Evolutionary conservation across 2,888 invertebrate species (phyloP).

Genomic region (Octonoba sinensis): DNA sequence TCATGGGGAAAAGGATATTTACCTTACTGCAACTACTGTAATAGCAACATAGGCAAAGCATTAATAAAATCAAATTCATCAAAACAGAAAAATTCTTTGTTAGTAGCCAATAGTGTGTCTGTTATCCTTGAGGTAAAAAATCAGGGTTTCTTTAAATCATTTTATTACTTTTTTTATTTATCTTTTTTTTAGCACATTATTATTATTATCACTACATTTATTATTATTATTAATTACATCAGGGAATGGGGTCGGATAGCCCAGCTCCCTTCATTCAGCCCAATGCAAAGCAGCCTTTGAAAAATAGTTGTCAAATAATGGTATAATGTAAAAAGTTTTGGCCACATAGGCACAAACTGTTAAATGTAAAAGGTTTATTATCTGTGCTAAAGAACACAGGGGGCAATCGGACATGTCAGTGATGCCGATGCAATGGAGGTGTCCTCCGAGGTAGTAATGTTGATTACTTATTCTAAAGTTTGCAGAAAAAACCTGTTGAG

Average conservation of each 20-base stretch:
- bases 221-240: too few species aligned
- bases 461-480: neutral
- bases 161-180: too few species aligned
- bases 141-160: too few species aligned
- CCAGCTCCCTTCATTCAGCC: neutral
- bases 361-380: neutral
- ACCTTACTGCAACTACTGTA: too few species aligned
- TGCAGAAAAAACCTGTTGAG: neutral
- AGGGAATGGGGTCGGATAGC: neutral
- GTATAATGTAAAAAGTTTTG: neutral
- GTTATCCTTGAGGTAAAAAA: too few species aligned
- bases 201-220: too few species aligned
- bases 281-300: neutral
- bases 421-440: neutral
- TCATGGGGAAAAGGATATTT: too few species aligned
- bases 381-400: neutral
- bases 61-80: too few species aligned
- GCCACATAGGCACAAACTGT: neutral
- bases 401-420: neutral
- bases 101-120: too few species aligned
- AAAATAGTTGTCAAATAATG: neutral
- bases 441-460: neutral
- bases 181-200: too few species aligned
- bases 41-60: too few species aligned
- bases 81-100: too few species aligned